A percentile compares a stretch with the other conserved stretches of the same genome.
Evolutionary conservation across 2,888 invertebrate genomes (phyloP).

Genomic region (Tenthredo mesomela): DNA sequence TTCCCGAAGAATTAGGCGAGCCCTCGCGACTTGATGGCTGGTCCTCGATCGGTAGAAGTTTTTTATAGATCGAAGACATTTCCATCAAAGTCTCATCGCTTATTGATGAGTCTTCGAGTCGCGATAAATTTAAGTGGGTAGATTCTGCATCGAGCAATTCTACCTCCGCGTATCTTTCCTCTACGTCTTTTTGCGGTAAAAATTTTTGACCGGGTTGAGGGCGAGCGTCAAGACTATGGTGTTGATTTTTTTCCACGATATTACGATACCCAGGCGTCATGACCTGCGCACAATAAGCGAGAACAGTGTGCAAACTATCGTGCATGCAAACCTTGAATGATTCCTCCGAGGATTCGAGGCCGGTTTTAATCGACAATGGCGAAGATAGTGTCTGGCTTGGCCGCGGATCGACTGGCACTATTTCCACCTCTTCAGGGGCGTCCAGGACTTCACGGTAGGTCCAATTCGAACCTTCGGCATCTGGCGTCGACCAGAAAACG

Average conservation of each 20-base stretch:
- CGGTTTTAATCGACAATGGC: neutral
- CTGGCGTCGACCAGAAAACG: slow-evolving; percentile 65
- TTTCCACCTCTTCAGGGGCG: slow-evolving; percentile 63
- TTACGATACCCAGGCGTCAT: slow-evolving; percentile 61
- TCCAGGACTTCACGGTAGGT: slow-evolving; percentile 69
- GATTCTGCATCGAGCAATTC: neutral
- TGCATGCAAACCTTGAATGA: slow-evolving; percentile 68
- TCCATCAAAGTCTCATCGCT: slow-evolving; percentile 66
- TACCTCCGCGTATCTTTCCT: slow-evolving; percentile 2
- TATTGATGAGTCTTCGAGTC: slow-evolving; percentile 60
- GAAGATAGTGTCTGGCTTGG: slow-evolving; percentile 42
- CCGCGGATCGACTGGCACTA: slow-evolving; percentile 67
- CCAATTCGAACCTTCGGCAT: slow-evolving; percentile 56
- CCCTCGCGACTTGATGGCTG: slow-evolving; percentile 28
- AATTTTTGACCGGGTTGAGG: neutral
- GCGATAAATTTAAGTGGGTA: slow-evolving; percentile 54
- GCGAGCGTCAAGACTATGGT: neutral
- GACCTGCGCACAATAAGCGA: slow-evolving; percentile 68
- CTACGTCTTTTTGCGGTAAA: slow-evolving; percentile 31
- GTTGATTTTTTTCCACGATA: slow-evolving; percentile 57
- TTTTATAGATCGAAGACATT: slow-evolving; percentile 67
- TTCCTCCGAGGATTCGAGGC: slow-evolving; percentile 31
- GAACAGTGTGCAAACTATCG: slow-evolving; percentile 68
- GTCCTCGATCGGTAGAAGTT: slow-evolving; percentile 58
- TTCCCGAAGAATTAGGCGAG: slow-evolving; percentile 15